Percentiles rank a stretch among this genome's conserved stretches.
These are phyloP conservation scores for Neosilurus mollespiculum DNA, from an alignment of 2,797 vertebrate genomes.

Conservation along the genomic window DNA sequence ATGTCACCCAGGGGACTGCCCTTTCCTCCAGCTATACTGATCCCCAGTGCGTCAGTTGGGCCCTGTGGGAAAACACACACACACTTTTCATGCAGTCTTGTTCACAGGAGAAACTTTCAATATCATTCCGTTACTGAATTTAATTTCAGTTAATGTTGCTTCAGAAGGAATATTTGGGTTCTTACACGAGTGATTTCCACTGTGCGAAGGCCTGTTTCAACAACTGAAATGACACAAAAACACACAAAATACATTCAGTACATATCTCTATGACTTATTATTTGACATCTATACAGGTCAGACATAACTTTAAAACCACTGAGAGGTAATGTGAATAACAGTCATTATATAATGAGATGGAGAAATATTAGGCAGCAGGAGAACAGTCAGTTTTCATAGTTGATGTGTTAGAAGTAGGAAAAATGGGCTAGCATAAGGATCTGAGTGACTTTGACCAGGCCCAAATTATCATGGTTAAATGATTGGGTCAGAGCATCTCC, in stretches of 20 bases:
- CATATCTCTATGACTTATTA: background rate
- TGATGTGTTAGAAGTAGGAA: too few species aligned
- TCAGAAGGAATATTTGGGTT: background rate
- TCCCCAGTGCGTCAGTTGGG: constrained; percentile 84
- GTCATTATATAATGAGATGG: too few species aligned
- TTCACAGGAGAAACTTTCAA: background rate
- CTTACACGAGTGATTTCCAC: constrained; percentile 88
- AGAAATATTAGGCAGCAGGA: too few species aligned
- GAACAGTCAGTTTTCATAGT: too few species aligned
- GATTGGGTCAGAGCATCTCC: too few species aligned
- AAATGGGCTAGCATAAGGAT: too few species aligned
- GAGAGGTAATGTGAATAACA: too few species aligned
- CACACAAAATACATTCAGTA: constrained; percentile 18
- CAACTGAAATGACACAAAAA: constrained; percentile 60
- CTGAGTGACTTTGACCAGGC: too few species aligned
- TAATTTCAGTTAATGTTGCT: background rate
- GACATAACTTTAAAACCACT: too few species aligned
- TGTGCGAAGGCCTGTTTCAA: constrained; percentile 74
- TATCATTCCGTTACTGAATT: background rate
- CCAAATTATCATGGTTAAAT: too few species aligned
- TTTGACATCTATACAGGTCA: background rate
- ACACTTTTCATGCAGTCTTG: background rate
- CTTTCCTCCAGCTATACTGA: constrained; percentile 92
- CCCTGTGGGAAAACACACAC: constrained; percentile 69
- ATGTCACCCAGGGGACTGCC: constrained; percentile 91